Base-by-base conservation (phyloP, 2,888 invertebrate species). In the Odontocerum albicorne region DNA sequence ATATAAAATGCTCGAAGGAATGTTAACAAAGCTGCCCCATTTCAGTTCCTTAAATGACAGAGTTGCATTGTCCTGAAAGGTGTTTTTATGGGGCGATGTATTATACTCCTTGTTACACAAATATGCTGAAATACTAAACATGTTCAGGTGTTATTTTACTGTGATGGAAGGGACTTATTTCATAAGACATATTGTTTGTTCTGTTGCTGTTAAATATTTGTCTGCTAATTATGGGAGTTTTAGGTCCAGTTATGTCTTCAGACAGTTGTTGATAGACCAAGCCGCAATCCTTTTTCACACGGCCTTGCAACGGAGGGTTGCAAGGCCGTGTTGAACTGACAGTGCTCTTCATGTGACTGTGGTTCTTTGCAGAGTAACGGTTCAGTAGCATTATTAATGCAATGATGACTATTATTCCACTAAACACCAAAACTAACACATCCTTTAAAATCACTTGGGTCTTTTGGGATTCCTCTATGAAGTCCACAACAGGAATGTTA, bases 181-280 rank as follows among this genome's bases (percentile, higher is more conserved):
- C 81, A 64, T 82, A 83, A 32, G 81, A 81, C 70, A 76, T 69
- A 66, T 75, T 75, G 42, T 74, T 71, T 3, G 75, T 74, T 13
- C 36, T 42, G 58, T 74, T 73, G 13, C 43, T 39, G 57, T 79
- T 80, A 58, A 83, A 82, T 64, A 78, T 72, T 70, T 83, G 85
- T 69, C 84, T 83, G 72, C 78, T 84, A 58, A 84, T 74, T 68
- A 84, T 88, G 43, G 88, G 87, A 65, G 86, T 83, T 66, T 82
- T 75, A 3, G 85, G 83, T 42, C 85, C 84, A 8, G 81, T 79
- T 62, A 88, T 81, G 63, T 90, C 90, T 69, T 90, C 90, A 8
- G 88, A 87, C 49, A 90, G 73, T 62, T 88, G 88, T 66, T 87
- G 87, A 72, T 90, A 90, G 15, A 90, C 87, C 56, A 89, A 79